These are phyloP conservation scores for Cardiocondyla obscurior DNA, from an alignment of 1,140 invertebrate species.

Conservation along the genomic window DNA sequence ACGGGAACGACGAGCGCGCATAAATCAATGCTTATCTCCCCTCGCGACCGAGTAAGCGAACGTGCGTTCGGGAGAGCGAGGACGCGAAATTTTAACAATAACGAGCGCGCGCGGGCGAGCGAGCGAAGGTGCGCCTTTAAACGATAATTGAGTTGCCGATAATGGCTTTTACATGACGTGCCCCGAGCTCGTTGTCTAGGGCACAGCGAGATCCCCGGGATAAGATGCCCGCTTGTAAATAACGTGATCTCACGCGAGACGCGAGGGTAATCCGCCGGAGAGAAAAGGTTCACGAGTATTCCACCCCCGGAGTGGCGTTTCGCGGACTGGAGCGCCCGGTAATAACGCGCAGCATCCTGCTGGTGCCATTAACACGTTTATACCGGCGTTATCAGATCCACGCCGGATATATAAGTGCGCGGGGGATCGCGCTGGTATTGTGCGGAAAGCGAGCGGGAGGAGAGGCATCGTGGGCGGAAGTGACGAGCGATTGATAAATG, in stretches of 20 bases:
- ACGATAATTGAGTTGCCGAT: conserved; percentile 65
- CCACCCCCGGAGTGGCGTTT: conserved; percentile 10
- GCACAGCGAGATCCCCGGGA: conserved; percentile 46
- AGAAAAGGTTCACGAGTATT: neutral
- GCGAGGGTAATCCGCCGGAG: conserved; percentile 6
- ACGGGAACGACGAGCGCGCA: neutral
- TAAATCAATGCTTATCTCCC: conserved; percentile 56
- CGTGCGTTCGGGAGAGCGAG: neutral
- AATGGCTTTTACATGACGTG: conserved; percentile 45
- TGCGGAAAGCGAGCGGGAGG: neutral
- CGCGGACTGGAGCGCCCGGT: conserved; percentile 49
- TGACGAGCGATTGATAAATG: conserved; percentile 34
- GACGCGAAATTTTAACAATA: conserved; percentile 47
- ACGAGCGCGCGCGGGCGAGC: conserved; percentile 1
- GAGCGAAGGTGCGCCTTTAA: neutral
- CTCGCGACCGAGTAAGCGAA: neutral
- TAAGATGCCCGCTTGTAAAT: conserved; percentile 59
- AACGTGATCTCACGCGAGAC: conserved; percentile 49
- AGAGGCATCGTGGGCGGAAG: conserved; percentile 61
- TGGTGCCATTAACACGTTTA: conserved; percentile 68
- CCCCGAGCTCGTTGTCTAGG: conserved; percentile 45
- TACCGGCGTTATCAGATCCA: conserved; percentile 61
- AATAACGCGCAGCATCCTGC: conserved; percentile 63
- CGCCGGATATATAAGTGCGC: conserved; percentile 22
- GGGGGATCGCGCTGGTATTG: conserved; percentile 12